Percentiles rank a stretch among this genome's conserved stretches.
Conservation (phyloP, 2,888 invertebrate genomes). For the Scaptomyza reducta region DNA sequence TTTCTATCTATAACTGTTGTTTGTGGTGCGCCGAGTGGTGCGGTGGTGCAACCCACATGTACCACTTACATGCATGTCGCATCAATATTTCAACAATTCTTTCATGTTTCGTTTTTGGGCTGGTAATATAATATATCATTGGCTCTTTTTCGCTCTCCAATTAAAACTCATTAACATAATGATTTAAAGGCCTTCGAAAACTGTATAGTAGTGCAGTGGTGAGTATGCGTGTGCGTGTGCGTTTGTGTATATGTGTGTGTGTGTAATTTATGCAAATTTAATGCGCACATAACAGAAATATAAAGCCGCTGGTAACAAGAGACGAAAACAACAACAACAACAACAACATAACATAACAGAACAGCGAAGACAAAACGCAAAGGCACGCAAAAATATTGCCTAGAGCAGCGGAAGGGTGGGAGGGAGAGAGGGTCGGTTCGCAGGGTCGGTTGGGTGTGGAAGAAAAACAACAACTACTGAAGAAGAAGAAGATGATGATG, state of each 20-base stretch:
- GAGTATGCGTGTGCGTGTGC: conserved; percentile 7
- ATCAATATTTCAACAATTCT: not conserved
- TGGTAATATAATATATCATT: conserved; percentile 25
- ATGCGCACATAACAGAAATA: conserved; percentile 67
- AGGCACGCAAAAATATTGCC: conserved; percentile 47
- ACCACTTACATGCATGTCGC: not conserved
- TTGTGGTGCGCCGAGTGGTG: no score
- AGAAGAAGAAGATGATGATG: conserved; percentile 24
- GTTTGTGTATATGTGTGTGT: conserved; percentile 8
- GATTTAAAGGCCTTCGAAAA: conserved; percentile 58
- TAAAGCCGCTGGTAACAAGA: conserved; percentile 49
- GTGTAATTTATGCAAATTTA: conserved; percentile 77
- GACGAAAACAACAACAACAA: conserved; percentile 31
- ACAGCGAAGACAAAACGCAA: conserved; percentile 35
- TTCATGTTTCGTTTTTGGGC: conserved; percentile 1
- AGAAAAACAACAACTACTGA: not conserved
- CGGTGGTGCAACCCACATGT: not conserved
- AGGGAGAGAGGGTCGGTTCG: not conserved
- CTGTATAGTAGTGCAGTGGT: conserved; percentile 1
- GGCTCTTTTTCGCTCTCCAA: conserved; percentile 54
- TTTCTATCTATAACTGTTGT: no score
- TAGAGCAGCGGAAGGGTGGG: conserved; percentile 6
- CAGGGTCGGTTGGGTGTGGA: not conserved
- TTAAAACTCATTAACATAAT: conserved; percentile 78
- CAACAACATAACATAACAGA: conserved; percentile 14